These are phyloP conservation scores for Brienomyrus longianalis DNA, from an alignment of 2,113 vertebrate species.

Conservation along the genomic window DNA sequence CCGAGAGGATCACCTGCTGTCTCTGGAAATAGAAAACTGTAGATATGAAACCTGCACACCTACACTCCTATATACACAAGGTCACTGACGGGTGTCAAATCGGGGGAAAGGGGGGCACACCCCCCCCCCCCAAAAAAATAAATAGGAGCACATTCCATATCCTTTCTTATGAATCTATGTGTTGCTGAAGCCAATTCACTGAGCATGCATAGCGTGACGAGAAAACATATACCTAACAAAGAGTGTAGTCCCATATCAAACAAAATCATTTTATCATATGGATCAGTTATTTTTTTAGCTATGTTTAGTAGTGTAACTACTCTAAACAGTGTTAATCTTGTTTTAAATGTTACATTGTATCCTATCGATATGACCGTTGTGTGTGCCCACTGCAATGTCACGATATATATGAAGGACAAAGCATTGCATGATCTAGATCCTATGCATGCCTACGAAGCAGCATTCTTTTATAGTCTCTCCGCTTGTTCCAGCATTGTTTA, in stretches of 20 bases:
- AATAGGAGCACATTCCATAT: not conserved
- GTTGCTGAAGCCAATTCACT: not conserved
- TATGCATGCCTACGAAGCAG: not conserved
- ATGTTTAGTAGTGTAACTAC: not conserved
- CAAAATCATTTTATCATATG: not conserved
- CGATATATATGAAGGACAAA: not conserved
- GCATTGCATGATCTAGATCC: not conserved
- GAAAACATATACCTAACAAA: not conserved
- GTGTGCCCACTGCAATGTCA: not conserved
- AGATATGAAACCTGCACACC: not conserved
- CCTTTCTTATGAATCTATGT: not conserved
- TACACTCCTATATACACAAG: not conserved
- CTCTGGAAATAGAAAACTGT: slow-evolving; percentile 50
- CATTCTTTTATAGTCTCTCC: not conserved
- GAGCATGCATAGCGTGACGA: not conserved
- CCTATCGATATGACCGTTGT: not conserved
- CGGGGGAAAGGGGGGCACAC: no score
- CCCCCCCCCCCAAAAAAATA: not conserved
- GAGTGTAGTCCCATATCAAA: not conserved
- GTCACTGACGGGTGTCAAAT: not conserved
- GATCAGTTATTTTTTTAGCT: not conserved
- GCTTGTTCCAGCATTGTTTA: not conserved
- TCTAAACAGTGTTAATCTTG: not conserved
- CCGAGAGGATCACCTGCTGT: slow-evolving; percentile 72
- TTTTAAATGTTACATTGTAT: not conserved